Evolutionary conservation across 2,113 vertebrate species (phyloP).

Genomic region (Varanus salvator): DNA sequence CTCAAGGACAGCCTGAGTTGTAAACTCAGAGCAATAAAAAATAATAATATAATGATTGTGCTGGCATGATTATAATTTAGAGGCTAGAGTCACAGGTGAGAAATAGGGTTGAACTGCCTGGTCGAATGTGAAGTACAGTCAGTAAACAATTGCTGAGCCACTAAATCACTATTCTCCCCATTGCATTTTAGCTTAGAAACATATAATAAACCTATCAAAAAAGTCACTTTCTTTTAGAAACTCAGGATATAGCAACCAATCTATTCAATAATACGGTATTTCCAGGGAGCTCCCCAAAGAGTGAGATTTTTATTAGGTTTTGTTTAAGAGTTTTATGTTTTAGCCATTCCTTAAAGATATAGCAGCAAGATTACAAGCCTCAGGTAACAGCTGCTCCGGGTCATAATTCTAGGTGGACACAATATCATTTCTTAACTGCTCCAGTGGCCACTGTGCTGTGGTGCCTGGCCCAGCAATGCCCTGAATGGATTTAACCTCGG

Average conservation of each 20-base stretch:
- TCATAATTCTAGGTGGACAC: background rate
- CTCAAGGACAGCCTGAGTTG: constrained; percentile 75
- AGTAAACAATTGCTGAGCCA: constrained; percentile 66
- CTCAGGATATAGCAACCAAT: constrained; percentile 55
- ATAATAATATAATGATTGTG: constrained; percentile 74
- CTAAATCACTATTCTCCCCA: constrained; percentile 71
- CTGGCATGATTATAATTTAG: constrained; percentile 75
- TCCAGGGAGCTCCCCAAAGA: constrained; percentile 48
- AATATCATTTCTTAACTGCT: background rate
- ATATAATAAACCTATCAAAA: constrained; percentile 70
- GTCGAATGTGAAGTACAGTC: constrained; percentile 70
- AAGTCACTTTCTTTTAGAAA: constrained; percentile 61
- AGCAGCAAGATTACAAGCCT: background rate
- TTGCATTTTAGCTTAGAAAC: constrained; percentile 71
- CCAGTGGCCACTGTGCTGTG: background rate
- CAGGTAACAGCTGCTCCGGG: background rate
- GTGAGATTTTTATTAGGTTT: constrained; percentile 31
- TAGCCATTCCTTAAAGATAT: constrained; percentile 26
- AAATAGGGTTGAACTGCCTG: constrained; percentile 71
- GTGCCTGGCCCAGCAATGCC: background rate
- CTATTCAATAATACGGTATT: constrained; percentile 56
- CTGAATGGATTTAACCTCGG: background rate
- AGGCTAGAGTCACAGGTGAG: constrained; percentile 67
- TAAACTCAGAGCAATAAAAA: constrained; percentile 76
- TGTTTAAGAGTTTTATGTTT: constrained; percentile 29